phyloP scores from a whole-genome alignment of 2,888 invertebrate species.

The Dusona sp. region DNA sequence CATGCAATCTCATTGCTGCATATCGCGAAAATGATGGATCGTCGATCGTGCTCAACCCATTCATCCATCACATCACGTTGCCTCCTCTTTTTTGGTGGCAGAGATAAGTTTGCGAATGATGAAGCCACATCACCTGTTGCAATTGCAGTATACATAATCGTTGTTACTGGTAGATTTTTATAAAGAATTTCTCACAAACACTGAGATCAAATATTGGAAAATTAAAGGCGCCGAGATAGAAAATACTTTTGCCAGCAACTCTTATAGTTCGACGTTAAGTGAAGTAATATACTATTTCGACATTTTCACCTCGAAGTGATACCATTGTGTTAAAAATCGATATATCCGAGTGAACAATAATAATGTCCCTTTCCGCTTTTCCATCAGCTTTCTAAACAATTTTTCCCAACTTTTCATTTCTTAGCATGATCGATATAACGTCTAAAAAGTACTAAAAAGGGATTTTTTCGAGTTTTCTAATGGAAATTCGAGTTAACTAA shows the following conservation, averaged over 20 bases:
- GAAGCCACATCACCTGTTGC: constrained; percentile 66
- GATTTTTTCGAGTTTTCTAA: too few relatives aligned
- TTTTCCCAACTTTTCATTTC: not conserved
- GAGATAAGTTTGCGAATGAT: constrained; percentile 76
- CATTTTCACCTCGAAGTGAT: not conserved
- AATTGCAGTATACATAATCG: constrained; percentile 73
- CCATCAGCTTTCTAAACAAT: not conserved
- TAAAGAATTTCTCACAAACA: not conserved
- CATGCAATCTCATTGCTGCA: constrained; percentile 61
- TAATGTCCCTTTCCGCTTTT: not conserved
- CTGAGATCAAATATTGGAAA: not conserved
- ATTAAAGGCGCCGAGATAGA: not conserved
- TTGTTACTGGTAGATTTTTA: constrained; percentile 68
- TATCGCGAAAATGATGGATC: constrained; percentile 65
- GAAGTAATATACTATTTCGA: not conserved
- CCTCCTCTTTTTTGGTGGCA: constrained; percentile 31
- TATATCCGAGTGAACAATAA: not conserved
- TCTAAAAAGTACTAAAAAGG: too few relatives aligned
- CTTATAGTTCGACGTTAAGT: not conserved
- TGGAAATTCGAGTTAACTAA: too few relatives aligned
- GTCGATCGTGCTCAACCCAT: constrained; percentile 54
- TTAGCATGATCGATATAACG: not conserved
- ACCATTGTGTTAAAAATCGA: not conserved
- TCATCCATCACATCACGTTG: constrained; percentile 25
- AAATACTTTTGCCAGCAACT: not conserved